Percentiles rank a stretch among this genome's conserved stretches.
These are phyloP conservation scores for Sminthurides aquaticus DNA, from an alignment of 2,888 invertebrate species.

Conservation along the genomic window DNA sequence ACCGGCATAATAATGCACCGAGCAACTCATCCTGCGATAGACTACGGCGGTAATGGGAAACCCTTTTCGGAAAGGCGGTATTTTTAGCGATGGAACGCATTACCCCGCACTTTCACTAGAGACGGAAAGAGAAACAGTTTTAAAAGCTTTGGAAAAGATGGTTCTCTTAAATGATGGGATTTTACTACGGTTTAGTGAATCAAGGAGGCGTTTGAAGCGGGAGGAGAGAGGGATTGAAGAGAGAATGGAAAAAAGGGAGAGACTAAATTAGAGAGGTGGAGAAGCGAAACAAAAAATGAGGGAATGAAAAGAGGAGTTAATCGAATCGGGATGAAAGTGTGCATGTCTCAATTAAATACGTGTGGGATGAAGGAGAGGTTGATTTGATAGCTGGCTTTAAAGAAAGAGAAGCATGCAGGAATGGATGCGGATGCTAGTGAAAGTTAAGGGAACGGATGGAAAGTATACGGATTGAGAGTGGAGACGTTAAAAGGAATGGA, in stretches of 20 bases:
- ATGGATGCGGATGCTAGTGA: no score
- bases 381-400: slow-evolving; percentile 19
- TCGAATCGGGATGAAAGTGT: slow-evolving; percentile 17
- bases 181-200: not conserved
- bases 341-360: slow-evolving; percentile 22
- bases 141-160: not conserved
- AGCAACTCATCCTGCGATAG: no score
- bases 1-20: no score
- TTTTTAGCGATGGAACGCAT: no score
- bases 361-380: slow-evolving; percentile 20
- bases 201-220: slow-evolving; percentile 26
- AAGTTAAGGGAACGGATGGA: no score
- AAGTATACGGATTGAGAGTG: no score
- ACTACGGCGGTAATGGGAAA: no score
- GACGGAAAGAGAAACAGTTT: no score
- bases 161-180: not conserved
- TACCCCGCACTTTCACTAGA: no score
- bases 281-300: slow-evolving; percentile 6
- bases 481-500: not conserved
- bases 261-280: slow-evolving; percentile 12
- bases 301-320: slow-evolving; percentile 4
- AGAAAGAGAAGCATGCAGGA: slow-evolving; percentile 17
- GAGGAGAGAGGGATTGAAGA: slow-evolving; percentile 15
- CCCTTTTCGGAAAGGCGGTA: no score
- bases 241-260: slow-evolving; percentile 22